Percentiles rank a stretch among this genome's conserved stretches.
Evolutionary conservation across 2,797 vertebrate genomes (phyloP).

Genomic region (Meriones psammophilus): DNA sequence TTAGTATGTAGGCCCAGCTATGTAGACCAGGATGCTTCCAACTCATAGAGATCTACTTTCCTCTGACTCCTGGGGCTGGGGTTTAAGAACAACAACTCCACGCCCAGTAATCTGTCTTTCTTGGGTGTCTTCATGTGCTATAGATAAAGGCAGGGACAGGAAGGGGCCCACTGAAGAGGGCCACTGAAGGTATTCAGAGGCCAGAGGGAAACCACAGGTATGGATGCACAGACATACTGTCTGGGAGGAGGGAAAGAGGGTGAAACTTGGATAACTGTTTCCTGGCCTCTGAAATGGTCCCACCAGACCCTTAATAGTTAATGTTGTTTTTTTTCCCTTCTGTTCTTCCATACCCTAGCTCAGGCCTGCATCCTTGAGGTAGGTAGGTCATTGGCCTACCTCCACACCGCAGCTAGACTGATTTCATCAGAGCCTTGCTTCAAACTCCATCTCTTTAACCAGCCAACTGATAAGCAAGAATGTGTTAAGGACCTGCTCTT

Average conservation of each 20-base stretch:
- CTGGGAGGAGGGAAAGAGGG: not conserved
- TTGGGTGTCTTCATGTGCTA: not conserved
- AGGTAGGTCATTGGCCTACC: not conserved
- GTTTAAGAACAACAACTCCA: not conserved
- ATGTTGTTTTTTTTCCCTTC: not conserved
- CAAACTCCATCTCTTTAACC: not conserved
- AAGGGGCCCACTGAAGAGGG: not conserved
- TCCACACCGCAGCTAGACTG: not conserved
- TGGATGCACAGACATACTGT: not conserved
- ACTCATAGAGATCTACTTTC: not conserved
- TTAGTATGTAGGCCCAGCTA: too few species aligned
- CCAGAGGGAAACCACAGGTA: slow-evolving; percentile 9
- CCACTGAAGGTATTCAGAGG: not conserved
- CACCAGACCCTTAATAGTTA: not conserved
- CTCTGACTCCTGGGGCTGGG: not conserved
- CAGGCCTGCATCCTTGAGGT: not conserved
- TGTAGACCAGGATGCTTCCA: not conserved
- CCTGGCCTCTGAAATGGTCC: slow-evolving; percentile 12
- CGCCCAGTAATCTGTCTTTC: not conserved
- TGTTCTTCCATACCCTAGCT: not conserved
- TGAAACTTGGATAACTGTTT: not conserved
- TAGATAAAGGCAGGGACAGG: not conserved
- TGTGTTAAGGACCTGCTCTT: not conserved
- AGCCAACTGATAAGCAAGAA: not conserved
- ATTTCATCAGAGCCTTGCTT: not conserved